These are phyloP conservation scores for Catharus minimus DNA, from an alignment of 2,113 vertebrate genomes.

Conservation along the genomic window DNA sequence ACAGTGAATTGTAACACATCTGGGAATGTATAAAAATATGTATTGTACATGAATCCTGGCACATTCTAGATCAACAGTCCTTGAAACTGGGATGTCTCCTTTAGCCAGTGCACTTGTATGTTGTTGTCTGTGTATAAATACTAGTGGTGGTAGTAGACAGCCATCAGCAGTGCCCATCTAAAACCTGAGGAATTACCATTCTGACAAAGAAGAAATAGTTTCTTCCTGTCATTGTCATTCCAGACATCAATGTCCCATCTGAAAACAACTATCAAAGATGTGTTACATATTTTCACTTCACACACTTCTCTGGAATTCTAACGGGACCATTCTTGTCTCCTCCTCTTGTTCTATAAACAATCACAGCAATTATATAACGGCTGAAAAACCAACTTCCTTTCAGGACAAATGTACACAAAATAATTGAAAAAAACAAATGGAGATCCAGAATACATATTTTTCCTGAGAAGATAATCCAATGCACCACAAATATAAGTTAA, in stretches of 20 bases:
- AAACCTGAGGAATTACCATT: background rate
- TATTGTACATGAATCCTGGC: background rate
- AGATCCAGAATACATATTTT: background rate
- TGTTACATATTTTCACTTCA: background rate
- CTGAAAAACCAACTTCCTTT: background rate
- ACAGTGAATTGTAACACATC: background rate
- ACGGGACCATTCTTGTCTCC: background rate
- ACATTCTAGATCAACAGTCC: background rate
- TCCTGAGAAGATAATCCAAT: background rate
- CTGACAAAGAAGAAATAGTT: background rate
- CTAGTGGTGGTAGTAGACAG: background rate
- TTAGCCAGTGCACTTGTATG: accelerated
- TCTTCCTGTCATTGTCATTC: background rate
- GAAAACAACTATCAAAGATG: background rate
- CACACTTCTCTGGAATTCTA: background rate
- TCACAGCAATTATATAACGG: background rate
- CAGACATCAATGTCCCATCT: background rate
- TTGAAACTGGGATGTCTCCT: background rate
- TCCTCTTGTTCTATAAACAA: background rate
- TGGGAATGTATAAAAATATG: background rate
- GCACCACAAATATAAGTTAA: background rate
- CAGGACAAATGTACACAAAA: background rate
- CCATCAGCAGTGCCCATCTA: background rate
- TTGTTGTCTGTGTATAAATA: accelerated
- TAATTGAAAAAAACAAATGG: background rate